Evolutionary conservation across 2,888 invertebrate genomes (phyloP), one percentile per base, ranked within the genome.

Genomic region (Andrena bucephala): DNA sequence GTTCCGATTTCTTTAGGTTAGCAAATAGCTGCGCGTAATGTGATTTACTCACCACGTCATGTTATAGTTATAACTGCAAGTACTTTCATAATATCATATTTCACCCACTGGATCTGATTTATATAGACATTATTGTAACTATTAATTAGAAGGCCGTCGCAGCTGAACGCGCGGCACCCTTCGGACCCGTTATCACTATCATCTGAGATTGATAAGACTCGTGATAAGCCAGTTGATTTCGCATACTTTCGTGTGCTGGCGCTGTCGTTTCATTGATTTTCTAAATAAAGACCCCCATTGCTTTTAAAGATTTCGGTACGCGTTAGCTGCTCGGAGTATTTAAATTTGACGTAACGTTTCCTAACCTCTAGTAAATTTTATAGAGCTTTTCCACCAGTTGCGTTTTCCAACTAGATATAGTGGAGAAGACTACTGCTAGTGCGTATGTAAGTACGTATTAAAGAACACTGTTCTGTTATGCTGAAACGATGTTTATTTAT

Each of bases 1-100:
- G 36, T 24, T 20, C 59, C 29, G 65, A 77, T 48, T 24, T 59
- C 42, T 59, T 48, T 50, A 62, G 24, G 0, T 42, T 60, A 62
- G 31, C 27, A 52, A 48, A 24, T 24, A 36, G 0, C 62, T 48
- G 7, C 16, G 3, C n/a, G 31, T 8, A 33, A 31, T 20, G 6
- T 29, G 0, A 20, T n/a, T 60, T 50, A 85, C 88, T 87, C 33
- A 88, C 88, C 88, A 88, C 82, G 88, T 84, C 88, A 88, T 88
- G 27, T 86, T 88, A 24, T 16, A 62, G 48, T n/a, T 27, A 1
- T 33, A 63, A 33, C 48, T 62, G 27, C 31, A 54, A 20, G 57
- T 13, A 16, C 29, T 42, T 48, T 67, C 57, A 62, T 82, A 81
- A 59, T 70, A 84, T 31, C 59, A 8, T 63, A 20, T 8, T 48